phyloP scores from a whole-genome alignment of 2,888 invertebrate genomes.

The Hololepta plana region DNA sequence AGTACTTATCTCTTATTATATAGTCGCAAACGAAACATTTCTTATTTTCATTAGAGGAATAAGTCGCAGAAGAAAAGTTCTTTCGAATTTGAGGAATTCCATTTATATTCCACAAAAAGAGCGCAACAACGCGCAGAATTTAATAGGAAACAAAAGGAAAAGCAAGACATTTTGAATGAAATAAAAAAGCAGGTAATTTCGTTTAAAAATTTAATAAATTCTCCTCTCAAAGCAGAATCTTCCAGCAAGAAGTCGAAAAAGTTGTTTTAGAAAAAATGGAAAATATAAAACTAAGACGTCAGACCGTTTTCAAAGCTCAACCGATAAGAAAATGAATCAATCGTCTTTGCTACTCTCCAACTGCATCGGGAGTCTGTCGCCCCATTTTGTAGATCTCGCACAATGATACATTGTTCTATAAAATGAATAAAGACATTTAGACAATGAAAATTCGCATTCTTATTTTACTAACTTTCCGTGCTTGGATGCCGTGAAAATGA shows the following conservation, averaged over 20 bases:
- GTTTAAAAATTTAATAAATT: conserved; percentile 4
- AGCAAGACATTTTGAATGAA: conserved; percentile 30
- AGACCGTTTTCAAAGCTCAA: conserved; percentile 41
- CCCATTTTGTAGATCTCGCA: conserved; percentile 57
- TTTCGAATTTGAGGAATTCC: conserved; percentile 34
- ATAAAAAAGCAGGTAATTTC: conserved; percentile 17
- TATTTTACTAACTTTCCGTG: conserved; percentile 47
- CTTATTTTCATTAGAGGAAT: too few species aligned
- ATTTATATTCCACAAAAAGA: conserved; percentile 43
- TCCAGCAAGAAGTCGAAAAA: conserved; percentile 24
- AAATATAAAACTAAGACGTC: conserved; percentile 32
- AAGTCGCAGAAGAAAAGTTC: too few species aligned
- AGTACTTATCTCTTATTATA: too few species aligned
- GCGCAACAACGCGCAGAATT: conserved; percentile 41
- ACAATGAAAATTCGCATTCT: conserved; percentile 4
- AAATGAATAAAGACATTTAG: conserved; percentile 9
- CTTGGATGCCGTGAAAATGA: conserved; percentile 57
- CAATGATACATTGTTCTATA: conserved; percentile 49
- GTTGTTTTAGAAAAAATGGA: conserved; percentile 30
- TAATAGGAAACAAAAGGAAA: conserved; percentile 36
- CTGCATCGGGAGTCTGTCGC: conserved; percentile 57
- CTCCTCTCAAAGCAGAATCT: conserved; percentile 1
- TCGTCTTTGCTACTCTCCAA: background rate
- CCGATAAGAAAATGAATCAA: conserved; percentile 26
- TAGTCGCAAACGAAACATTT: too few species aligned